Conservation (phyloP, 2,888 invertebrate genomes). For the Baccha elongata region DNA sequence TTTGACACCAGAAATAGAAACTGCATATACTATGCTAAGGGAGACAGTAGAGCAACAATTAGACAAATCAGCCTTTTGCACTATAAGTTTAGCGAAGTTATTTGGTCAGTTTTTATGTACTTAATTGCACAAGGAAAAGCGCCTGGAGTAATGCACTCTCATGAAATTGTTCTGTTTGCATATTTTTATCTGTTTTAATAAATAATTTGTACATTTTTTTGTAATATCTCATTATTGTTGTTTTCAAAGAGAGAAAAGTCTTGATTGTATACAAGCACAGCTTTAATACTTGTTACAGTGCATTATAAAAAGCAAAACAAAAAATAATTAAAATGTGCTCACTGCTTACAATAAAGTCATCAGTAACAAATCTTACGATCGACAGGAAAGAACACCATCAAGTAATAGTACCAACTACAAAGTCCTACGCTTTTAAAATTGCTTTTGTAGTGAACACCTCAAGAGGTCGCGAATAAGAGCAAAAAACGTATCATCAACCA, state of each 20-base stretch:
- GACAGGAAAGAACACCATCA: too few relatives aligned
- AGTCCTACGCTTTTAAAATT: too few relatives aligned
- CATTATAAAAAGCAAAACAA: too few relatives aligned
- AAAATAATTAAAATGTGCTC: too few relatives aligned
- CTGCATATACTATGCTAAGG: slow-evolving; percentile 86
- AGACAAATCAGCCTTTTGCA: slow-evolving; percentile 87
- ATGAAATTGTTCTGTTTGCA: background rate
- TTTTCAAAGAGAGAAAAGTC: background rate
- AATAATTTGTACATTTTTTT: slow-evolving; percentile 23
- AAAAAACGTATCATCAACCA: too few relatives aligned
- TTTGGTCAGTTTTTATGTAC: slow-evolving; percentile 75
- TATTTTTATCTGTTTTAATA: background rate
- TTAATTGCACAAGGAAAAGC: background rate
- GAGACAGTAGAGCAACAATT: slow-evolving; percentile 87
- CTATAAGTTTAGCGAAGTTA: slow-evolving; percentile 84
- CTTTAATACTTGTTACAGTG: too few relatives aligned
- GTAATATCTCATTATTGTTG: background rate
- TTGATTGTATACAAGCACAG: too few relatives aligned
- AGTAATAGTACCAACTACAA: too few relatives aligned
- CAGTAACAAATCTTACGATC: too few relatives aligned
- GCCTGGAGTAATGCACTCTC: background rate
- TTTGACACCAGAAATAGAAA: slow-evolving; percentile 83
- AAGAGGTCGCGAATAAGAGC: too few relatives aligned
- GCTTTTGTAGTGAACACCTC: too few relatives aligned
- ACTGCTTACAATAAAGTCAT: too few relatives aligned